Base-by-base conservation (phyloP, 2,113 vertebrate species). In the Panthera leo region DNA sequence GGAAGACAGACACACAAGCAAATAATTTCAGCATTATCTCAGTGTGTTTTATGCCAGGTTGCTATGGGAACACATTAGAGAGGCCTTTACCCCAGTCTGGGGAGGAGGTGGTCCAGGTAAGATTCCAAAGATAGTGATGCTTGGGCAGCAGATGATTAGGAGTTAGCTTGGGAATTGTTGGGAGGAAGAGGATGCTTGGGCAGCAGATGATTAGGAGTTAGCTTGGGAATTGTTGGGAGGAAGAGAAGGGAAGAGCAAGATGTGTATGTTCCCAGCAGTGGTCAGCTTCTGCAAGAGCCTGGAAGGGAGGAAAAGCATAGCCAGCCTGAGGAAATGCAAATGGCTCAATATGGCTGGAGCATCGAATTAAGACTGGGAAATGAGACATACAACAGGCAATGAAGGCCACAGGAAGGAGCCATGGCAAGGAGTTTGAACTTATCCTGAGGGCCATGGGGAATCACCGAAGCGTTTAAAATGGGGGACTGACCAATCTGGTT, bases 61-160 rank as follows among this genome's bases (percentile, higher is more conserved):
- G 78, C 89, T 85, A 83, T 92, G 75, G 92, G 80, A 97, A 98
- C 55, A 70, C 18, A 61, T 21, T 63, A 55, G 61, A 3, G 31
- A 93, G 55, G 42, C n/a, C 88, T 61, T 85, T 86, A 89, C 27
- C 61, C 48, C 23, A 68, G 53, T 65, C 42, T 96, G 48, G 58
- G 63, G 70, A 95, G 67, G 78, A 80, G 31, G 75, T 96, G 70
- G 70, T 68, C 68, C 96, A 45, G 61, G 68, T 21, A 75, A 51
- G 67, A 84, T 87, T 70, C 42, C 27, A 76, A n/a, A 85, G 34
- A 31, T 94, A 93, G 53, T 14, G 29, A 36, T 42, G 39, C 39
- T 95, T 84, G 70, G 71, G 65, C 18, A 70, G 63, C 65, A 9
- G 71, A 71, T 76, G 29, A 90, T 51, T 21, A 76, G 42, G 31